phyloP scores from a whole-genome alignment of 2,113 vertebrate genomes.

The Osmerus eperlanus region DNA sequence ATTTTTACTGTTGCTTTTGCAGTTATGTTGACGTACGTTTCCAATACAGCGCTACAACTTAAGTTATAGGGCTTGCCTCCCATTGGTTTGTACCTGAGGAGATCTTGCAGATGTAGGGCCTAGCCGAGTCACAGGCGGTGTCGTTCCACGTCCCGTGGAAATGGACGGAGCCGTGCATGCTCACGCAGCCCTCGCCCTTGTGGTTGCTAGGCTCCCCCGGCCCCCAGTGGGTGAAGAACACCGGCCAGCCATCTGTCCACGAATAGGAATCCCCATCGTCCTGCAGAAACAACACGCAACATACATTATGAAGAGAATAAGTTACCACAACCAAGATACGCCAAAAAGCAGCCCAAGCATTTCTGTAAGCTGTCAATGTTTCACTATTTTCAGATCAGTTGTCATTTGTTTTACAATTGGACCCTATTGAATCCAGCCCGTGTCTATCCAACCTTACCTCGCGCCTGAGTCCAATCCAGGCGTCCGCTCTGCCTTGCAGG shows the following conservation, averaged over 20 bases:
- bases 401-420: not conserved
- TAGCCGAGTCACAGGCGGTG: constrained; percentile 61
- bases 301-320: not conserved
- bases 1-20: not conserved
- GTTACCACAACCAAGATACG: not conserved
- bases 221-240: constrained; percentile 76
- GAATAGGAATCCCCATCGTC: constrained; percentile 46
- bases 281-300: constrained; percentile 31
- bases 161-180: constrained; percentile 45
- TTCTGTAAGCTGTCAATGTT: too few species aligned
- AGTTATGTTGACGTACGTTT: too few species aligned
- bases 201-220: constrained; percentile 70
- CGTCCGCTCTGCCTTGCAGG: constrained; percentile 58
- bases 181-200: constrained; percentile 70
- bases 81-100: constrained; percentile 53
- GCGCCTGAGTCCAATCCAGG: constrained; percentile 74
- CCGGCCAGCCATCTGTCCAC: constrained; percentile 73
- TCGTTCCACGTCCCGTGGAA: constrained; percentile 79
- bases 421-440: not conserved
- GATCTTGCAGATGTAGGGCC: constrained; percentile 74
- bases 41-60: too few species aligned
- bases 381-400: not conserved
- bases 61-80: too few species aligned
- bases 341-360: not conserved
- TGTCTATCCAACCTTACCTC: constrained; percentile 36